Conservation (phyloP, 2,113 vertebrate species). For the Vulpes ferrilata region DNA sequence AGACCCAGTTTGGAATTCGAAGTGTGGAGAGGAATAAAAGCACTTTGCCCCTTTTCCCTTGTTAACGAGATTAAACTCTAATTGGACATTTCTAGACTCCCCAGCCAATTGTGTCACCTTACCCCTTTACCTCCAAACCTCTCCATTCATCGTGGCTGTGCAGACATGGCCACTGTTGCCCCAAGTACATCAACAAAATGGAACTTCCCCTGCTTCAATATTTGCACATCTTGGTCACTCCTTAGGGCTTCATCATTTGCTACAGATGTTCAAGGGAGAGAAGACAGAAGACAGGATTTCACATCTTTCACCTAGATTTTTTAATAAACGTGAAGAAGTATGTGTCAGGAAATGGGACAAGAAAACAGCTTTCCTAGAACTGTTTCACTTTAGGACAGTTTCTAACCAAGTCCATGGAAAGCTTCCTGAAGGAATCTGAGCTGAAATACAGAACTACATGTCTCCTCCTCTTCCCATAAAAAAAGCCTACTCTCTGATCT, state of each 20-base stretch:
- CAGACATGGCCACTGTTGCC: not conserved
- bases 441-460: accelerated
- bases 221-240: not conserved
- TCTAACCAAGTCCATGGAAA: not conserved
- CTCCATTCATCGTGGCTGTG: not conserved
- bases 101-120: not conserved
- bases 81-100: not conserved
- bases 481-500: not conserved
- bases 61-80: not conserved
- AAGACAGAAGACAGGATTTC: not conserved
- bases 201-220: not conserved
- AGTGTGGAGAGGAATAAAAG: not conserved
- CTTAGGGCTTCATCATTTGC: not conserved
- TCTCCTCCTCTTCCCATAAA: not conserved
- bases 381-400: not conserved
- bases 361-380: not conserved
- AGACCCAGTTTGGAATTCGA: not conserved
- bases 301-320: constrained; percentile 5
- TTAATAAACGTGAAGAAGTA: not conserved
- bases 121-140: not conserved
- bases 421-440: not conserved
- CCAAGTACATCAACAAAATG: not conserved
- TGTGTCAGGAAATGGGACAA: not conserved
- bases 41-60: not conserved
- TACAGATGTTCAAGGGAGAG: not conserved